Base-by-base conservation (phyloP, 2,113 vertebrate species). In the Zosterops pallidus region DNA sequence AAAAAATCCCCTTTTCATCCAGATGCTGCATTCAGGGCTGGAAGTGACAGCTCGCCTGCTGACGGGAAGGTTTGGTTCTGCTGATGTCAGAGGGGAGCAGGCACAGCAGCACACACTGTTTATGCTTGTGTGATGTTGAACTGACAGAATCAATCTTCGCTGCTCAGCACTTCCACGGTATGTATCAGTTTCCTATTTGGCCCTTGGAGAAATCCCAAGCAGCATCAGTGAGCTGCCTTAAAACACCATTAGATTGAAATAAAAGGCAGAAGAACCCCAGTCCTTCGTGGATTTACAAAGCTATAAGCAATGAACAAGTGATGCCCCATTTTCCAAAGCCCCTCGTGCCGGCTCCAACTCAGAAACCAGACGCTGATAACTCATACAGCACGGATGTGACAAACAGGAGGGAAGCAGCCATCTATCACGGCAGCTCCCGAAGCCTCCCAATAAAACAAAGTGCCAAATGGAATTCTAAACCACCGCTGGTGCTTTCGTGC, bases 381-480 rank as follows among this genome's bases (percentile, higher is more conserved):
- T 42, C 83, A 25, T 11, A 46, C 50, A 70, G 92, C 70, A 19
- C 1, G 2, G 68, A 83, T 14, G 52, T 91, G 95, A 83, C 91
- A 95, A 71, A 81, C 57, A 23, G 57, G 52, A 89, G 89, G 46
- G 64, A 21, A 68, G 33, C 14, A 83, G 67, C 82, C 37, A 89
- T 95, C 88, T 72, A 53, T 91, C 93, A 95, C 23, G 9, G 69
- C 90, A 15, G n/a, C 31, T 95, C 85, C 85, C 21, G 21, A 44
- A 92, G 88, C 96, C 83, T 65, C 4, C 13, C 89, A 88, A 88
- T 94, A 94, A 95, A 96, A 67, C 86, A 87, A 96, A 92, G 56
- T 60, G 64, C 90, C 95, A 95, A 64, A 86, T 87, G 79, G 92
- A 95, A 94, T 96, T 81, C 81, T 60, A 86, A 92, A 55, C 82